A percentile compares a stretch with the other conserved stretches of the same genome.
phyloP scores from a whole-genome alignment of 2,888 invertebrate species.

The Catocala nupta region DNA sequence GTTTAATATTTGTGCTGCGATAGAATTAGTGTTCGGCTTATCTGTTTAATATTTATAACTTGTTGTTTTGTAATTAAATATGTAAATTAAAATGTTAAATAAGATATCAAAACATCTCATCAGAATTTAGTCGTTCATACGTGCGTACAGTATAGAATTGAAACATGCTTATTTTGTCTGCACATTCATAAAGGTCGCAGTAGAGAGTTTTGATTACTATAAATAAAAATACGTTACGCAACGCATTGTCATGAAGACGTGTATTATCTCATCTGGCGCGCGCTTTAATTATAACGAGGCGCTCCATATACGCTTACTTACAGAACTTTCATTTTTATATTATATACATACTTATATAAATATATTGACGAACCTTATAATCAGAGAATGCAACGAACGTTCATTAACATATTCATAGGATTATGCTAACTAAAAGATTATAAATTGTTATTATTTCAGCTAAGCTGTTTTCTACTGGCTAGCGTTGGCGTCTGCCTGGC shows the following conservation, averaged over 20 bases:
- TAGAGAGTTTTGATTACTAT: slow-evolving; percentile 45
- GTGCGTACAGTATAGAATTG: slow-evolving; percentile 5
- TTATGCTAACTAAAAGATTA: slow-evolving; percentile 34
- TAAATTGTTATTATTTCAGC: slow-evolving; percentile 77
- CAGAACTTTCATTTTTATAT: slow-evolving; percentile 59
- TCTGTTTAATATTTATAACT: background rate
- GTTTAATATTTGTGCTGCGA: slow-evolving; percentile 1
- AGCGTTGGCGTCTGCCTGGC: slow-evolving; percentile 81
- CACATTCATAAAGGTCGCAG: slow-evolving; percentile 29
- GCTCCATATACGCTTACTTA: slow-evolving; percentile 4
- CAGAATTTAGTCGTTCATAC: no score
- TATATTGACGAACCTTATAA: slow-evolving; percentile 6
- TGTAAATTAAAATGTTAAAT: background rate
- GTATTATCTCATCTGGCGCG: slow-evolving; percentile 24
- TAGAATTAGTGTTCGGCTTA: background rate
- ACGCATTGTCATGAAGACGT: slow-evolving; percentile 35
- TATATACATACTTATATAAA: slow-evolving; percentile 9
- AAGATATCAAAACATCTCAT: background rate
- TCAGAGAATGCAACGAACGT: slow-evolving; percentile 20
- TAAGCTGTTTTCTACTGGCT: slow-evolving; percentile 80
- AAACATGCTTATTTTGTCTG: slow-evolving; percentile 19
- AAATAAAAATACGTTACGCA: slow-evolving; percentile 32
- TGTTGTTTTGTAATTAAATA: no score
- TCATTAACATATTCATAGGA: slow-evolving; percentile 17
- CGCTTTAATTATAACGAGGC: slow-evolving; percentile 18